Evolutionary conservation across 1,140 invertebrate species (phyloP), one percentile per base, ranked within the genome.

Genomic region (Zaprionus ghesquierei): DNA sequence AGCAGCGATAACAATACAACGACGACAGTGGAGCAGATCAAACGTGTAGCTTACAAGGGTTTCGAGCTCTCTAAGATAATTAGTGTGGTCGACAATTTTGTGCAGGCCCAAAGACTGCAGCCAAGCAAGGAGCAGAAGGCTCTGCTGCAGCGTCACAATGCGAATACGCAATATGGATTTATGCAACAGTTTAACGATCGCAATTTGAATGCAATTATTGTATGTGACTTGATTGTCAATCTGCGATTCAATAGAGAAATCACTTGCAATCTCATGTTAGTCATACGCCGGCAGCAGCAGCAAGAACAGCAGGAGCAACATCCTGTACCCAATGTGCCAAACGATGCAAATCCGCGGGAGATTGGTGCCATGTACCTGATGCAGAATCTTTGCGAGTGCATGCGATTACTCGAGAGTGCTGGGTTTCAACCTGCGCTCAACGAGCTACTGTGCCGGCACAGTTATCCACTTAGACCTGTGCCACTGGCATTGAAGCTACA

Each of bases 21-120:
- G 31, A 75, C 79, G 5, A 90, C 90, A 4, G 89, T 92, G 20
- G 71, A 92, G 69, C 85, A 90, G 76, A 82, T 92, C 46, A 79
- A 77, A 56, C 75, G 84, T 60, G 79, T 86, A 41, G 80, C 89
- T 12, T 87, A 76, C 55, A 81, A 89, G 53, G 86, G 86, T 23
- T 82, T 92, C 51, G 74, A 89, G 61, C 15, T 81, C 6, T 90
- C 77, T 5, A 79, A 87, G 25, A 86, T 92, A 46, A 89, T 90
- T 46, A 89, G 92, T 20, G 87, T 91, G 4, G 80, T 92, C 10
- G 84, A 92, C 53, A 82, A 92, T 15, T 93, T 93, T 75, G 86
- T 92, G 0, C 82, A 90, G 51, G 66, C 79, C 1, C 87, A 92
- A 27, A 81, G 80, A n/a, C 41, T 92, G 18, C 71, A 86, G 8